Evolutionary conservation across 2,888 invertebrate species (phyloP).

Genomic region (Eilema depressum): DNA sequence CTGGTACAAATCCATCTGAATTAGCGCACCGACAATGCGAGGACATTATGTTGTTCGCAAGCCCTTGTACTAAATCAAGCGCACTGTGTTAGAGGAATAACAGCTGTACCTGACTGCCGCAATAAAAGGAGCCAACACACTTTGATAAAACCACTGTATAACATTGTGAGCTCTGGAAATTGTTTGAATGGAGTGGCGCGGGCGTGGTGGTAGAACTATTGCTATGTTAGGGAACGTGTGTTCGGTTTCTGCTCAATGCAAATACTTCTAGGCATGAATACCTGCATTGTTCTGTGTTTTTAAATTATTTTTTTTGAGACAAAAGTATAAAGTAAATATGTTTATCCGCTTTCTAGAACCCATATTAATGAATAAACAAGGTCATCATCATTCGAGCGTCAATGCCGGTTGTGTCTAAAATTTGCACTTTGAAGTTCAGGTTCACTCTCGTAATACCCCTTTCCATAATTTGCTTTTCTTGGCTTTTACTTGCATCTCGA

Average conservation of each 20-base stretch:
- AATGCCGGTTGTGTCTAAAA: too few relatives aligned
- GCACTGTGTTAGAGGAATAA: constrained; percentile 56
- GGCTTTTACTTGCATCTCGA: background rate
- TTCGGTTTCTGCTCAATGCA: background rate
- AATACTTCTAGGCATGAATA: background rate
- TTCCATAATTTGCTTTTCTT: too few relatives aligned
- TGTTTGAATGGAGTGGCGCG: background rate
- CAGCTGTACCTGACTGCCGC: constrained; percentile 45
- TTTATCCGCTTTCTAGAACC: too few relatives aligned
- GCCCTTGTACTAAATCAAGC: constrained; percentile 72
- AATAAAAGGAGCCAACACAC: constrained; percentile 35
- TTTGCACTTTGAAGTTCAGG: too few relatives aligned
- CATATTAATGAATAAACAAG: too few relatives aligned
- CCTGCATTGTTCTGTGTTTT: too few relatives aligned
- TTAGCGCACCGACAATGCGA: constrained; percentile 69
- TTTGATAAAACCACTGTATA: constrained; percentile 31
- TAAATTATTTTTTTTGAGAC: too few relatives aligned
- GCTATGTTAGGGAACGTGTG: background rate
- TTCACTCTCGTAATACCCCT: too few relatives aligned
- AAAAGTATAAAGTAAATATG: too few relatives aligned
- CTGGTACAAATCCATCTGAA: constrained; percentile 73
- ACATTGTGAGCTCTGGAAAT: background rate
- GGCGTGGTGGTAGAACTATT: background rate
- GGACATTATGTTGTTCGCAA: constrained; percentile 65
- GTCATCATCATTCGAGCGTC: too few relatives aligned